Conservation (phyloP, 2,888 invertebrate genomes). For the Coleophora deauratella region DNA sequence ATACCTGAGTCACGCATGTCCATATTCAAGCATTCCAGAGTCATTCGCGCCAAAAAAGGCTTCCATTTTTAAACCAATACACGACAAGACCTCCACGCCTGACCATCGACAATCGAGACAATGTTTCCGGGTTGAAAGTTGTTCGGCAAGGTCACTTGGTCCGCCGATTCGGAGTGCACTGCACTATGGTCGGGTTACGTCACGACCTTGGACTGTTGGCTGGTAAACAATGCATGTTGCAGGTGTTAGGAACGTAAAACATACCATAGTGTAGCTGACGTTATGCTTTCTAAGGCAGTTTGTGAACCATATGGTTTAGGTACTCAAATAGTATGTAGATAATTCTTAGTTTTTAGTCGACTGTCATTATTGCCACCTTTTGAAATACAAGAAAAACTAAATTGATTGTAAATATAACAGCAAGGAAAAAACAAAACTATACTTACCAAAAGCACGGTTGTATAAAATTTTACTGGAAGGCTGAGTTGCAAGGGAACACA, state of each 20-base stretch:
- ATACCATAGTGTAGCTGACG: too few species aligned
- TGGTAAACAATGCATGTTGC: not conserved
- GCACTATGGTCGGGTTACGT: slow-evolving; percentile 4
- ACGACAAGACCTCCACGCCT: slow-evolving; percentile 48
- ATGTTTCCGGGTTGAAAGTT: slow-evolving; percentile 21
- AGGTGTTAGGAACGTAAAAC: not conserved
- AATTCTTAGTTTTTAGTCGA: too few species aligned
- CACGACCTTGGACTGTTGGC: not conserved
- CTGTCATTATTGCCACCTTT: too few species aligned
- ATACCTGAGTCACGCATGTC: too few species aligned
- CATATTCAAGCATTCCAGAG: too few species aligned
- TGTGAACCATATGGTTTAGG: too few species aligned
- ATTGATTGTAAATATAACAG: too few species aligned
- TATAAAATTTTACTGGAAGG: slow-evolving; percentile 33
- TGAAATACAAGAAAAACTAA: too few species aligned
- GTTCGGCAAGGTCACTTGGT: slow-evolving; percentile 15
- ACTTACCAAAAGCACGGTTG: slow-evolving; percentile 34
- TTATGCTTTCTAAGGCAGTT: too few species aligned
- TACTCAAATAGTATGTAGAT: too few species aligned
- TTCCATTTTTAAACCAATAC: slow-evolving; percentile 18
- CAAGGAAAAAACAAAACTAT: too few species aligned
- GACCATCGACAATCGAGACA: slow-evolving; percentile 25
- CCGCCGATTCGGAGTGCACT: slow-evolving; percentile 4
- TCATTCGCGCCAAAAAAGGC: too few species aligned
- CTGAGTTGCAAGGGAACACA: slow-evolving; percentile 54